Conservation (phyloP, 2,888 invertebrate genomes). For the Hoplodrina ambigua region DNA sequence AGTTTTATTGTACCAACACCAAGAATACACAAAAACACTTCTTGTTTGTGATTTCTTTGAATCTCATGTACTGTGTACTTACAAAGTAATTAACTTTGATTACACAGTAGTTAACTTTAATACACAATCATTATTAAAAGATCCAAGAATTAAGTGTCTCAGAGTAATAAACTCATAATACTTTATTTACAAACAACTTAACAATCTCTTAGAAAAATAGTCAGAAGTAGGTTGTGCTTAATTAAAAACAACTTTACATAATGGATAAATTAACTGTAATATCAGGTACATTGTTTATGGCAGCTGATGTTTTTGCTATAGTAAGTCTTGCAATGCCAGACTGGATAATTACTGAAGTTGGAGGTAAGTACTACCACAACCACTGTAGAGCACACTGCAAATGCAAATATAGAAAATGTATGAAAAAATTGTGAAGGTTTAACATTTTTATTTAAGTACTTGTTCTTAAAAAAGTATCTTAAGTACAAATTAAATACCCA, state of each 20-base stretch:
- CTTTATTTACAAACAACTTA: background rate
- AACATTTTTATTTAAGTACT: too few species aligned
- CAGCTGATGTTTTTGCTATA: slow-evolving; percentile 98
- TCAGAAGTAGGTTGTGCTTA: slow-evolving; percentile 1
- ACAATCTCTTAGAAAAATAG: slow-evolving; percentile 33
- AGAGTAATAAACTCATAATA: slow-evolving; percentile 2
- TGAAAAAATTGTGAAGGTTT: too few species aligned
- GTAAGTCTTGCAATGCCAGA: slow-evolving; percentile 98
- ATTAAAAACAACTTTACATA: background rate
- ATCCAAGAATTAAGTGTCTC: background rate
- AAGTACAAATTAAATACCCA: too few species aligned
- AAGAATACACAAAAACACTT: background rate
- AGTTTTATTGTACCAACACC: background rate
- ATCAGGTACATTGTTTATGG: slow-evolving; percentile 97
- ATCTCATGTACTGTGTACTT: background rate
- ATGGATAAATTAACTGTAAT: slow-evolving; percentile 98
- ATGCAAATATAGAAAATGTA: too few species aligned
- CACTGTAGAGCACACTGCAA: background rate
- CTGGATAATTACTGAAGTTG: slow-evolving; percentile 98
- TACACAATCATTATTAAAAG: background rate
- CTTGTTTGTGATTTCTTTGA: background rate
- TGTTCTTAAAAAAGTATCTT: too few species aligned
- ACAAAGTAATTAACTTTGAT: background rate
- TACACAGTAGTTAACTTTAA: background rate
- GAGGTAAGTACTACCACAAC: slow-evolving; percentile 90